phyloP scores from a whole-genome alignment of 2,113 vertebrate species.

The Caretta caretta region DNA sequence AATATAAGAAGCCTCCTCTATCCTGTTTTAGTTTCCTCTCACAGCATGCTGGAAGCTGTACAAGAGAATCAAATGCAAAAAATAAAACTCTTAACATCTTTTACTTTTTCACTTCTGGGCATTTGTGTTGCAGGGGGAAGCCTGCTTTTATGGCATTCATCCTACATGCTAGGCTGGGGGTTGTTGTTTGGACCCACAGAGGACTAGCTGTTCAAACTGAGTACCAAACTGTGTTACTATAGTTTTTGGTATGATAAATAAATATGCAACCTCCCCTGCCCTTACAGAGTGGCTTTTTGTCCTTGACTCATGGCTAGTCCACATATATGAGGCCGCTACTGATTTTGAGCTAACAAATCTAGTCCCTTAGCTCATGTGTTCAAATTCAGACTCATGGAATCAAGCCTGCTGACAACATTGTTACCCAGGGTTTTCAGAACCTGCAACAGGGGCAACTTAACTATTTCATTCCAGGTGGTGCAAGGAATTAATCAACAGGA shows the following conservation, averaged over 20 bases:
- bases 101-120: background rate
- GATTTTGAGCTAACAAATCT: background rate
- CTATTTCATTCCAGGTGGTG: too few relatives aligned
- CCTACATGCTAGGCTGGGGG: background rate
- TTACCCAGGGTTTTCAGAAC: too few relatives aligned
- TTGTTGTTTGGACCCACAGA: background rate
- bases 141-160: background rate
- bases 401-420: background rate
- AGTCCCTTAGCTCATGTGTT: background rate
- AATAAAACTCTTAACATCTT: background rate
- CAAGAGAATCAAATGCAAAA: too few relatives aligned
- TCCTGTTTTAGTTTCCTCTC: too few relatives aligned
- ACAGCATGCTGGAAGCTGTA: too few relatives aligned
- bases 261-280: background rate
- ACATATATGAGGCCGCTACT: background rate
- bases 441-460: too few relatives aligned
- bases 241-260: background rate
- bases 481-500: too few relatives aligned
- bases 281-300: background rate
- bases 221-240: background rate
- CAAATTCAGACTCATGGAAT: background rate
- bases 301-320: background rate
- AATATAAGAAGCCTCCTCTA: too few relatives aligned
- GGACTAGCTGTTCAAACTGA: background rate
- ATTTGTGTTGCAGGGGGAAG: rapidly evolving